Evolutionary conservation across 2,113 vertebrate species (phyloP).

Genomic region (Cyanistes caeruleus): DNA sequence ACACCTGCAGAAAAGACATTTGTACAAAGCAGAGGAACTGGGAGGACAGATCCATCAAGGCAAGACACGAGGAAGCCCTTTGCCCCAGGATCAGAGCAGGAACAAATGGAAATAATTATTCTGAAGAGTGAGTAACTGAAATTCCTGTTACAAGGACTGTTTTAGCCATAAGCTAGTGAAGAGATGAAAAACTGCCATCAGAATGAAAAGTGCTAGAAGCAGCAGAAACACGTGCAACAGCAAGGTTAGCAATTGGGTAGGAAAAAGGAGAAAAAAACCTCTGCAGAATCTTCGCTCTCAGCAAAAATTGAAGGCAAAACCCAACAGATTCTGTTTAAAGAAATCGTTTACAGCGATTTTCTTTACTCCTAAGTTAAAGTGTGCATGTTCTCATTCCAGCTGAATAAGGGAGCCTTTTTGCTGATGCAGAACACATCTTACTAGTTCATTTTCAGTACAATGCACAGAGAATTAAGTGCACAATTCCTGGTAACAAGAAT

Average conservation of each 20-base stretch:
- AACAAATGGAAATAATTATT: slow-evolving; percentile 43
- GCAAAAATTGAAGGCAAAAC: slow-evolving; percentile 60
- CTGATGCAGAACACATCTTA: slow-evolving; percentile 68
- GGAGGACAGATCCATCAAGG: not conserved
- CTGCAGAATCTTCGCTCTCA: slow-evolving; percentile 56
- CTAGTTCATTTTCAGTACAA: slow-evolving; percentile 64
- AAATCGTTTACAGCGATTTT: slow-evolving; percentile 56
- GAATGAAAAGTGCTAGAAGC: slow-evolving; percentile 63
- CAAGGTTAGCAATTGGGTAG: slow-evolving; percentile 48
- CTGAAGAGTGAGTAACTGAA: slow-evolving; percentile 10
- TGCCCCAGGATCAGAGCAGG: not conserved
- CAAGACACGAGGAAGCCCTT: not conserved
- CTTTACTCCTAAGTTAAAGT: slow-evolving; percentile 43
- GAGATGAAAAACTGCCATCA: slow-evolving; percentile 64
- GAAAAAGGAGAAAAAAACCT: not conserved
- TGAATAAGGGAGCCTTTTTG: slow-evolving; percentile 69
- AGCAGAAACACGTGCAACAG: slow-evolving; percentile 46
- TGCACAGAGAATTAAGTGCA: slow-evolving; percentile 69
- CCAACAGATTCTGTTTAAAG: slow-evolving; percentile 54
- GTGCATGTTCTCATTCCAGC: not conserved
- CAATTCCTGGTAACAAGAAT: slow-evolving; percentile 60
- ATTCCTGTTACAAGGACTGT: not conserved
- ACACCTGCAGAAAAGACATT: not conserved
- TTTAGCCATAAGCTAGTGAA: slow-evolving; percentile 50
- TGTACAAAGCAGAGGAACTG: not conserved